Conservation (phyloP, 2,113 vertebrate genomes). For the Oplegnathus fasciatus region DNA sequence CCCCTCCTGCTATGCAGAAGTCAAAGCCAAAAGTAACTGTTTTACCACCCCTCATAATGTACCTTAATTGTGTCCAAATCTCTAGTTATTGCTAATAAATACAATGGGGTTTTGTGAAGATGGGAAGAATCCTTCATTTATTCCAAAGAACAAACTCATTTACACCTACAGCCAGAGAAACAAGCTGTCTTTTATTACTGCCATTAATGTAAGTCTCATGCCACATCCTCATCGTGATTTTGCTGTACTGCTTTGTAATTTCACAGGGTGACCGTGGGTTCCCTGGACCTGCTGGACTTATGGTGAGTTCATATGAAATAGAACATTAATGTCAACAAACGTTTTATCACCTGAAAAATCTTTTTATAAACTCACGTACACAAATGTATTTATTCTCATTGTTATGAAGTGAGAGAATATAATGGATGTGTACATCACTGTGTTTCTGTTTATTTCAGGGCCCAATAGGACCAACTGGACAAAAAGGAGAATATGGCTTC, state of each 20-base stretch:
- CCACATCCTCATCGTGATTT: neutral
- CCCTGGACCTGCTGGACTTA: conserved; percentile 83
- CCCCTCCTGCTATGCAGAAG: neutral
- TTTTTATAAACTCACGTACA: neutral
- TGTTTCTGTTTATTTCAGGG: conserved; percentile 83
- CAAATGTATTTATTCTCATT: neutral
- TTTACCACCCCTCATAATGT: neutral
- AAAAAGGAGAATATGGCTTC: conserved; percentile 94
- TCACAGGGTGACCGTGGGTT: conserved; percentile 88
- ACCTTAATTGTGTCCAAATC: neutral
- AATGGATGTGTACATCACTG: neutral
- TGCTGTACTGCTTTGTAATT: conserved; percentile 29
- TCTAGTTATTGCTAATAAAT: neutral
- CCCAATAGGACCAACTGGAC: conserved; percentile 88
- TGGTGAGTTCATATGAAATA: conserved; percentile 78
- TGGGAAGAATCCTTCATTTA: neutral
- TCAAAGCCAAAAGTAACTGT: neutral
- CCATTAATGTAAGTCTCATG: neutral
- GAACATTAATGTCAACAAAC: neutral
- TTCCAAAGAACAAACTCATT: neutral
- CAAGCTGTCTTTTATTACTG: neutral
- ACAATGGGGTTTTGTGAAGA: neutral
- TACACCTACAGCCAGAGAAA: neutral
- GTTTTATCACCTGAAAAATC: neutral
- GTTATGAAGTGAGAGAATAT: neutral